phyloP scores from a whole-genome alignment of 2,797 vertebrate species.

The Sebastes kiyomatsui region DNA sequence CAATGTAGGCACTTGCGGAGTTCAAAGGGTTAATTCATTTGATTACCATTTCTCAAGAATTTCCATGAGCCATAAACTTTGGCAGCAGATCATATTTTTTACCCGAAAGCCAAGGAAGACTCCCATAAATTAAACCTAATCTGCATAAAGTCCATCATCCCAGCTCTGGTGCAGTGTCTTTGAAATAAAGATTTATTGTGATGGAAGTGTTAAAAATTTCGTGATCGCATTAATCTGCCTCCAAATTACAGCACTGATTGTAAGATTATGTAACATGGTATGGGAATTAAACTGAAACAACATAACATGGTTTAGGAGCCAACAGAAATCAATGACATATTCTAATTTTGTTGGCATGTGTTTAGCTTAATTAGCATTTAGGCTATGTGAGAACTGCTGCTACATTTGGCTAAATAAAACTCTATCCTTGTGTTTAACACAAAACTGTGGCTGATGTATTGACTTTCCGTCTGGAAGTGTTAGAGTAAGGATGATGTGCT shows the following conservation, averaged over 20 bases:
- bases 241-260: background rate
- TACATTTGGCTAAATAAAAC: conserved; percentile 29
- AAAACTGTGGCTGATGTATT: conserved; percentile 41
- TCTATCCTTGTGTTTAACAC: conserved; percentile 12
- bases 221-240: background rate
- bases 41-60: background rate
- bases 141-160: background rate
- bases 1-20: too few species aligned
- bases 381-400: background rate
- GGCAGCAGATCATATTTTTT: conserved; percentile 10
- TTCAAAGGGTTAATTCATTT: background rate
- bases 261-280: background rate
- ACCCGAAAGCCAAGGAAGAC: background rate
- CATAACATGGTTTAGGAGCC: background rate
- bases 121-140: background rate
- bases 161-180: background rate
- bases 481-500: conserved; percentile 35
- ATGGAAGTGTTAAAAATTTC: background rate
- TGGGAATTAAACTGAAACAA: background rate
- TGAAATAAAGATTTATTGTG: background rate
- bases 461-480: conserved; percentile 51
- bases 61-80: conserved; percentile 12
- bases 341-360: background rate
- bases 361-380: conserved; percentile 6
- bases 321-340: background rate